These are phyloP conservation scores for Micronycteris hirsuta DNA, from an alignment of 2,113 vertebrate species.

Conservation along the genomic window DNA sequence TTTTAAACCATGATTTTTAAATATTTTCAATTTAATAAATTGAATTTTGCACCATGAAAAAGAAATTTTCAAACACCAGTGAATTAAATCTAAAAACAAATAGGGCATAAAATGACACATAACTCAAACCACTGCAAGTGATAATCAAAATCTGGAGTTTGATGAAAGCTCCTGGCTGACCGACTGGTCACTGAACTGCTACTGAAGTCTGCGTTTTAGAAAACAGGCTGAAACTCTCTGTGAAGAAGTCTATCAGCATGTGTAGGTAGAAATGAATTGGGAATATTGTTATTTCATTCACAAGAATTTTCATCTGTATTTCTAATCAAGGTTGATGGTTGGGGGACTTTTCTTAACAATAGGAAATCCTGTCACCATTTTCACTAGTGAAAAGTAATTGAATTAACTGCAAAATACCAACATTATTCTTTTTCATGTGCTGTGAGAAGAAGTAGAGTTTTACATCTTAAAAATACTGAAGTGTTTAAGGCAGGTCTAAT, in stretches of 20 bases:
- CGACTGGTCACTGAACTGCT: conserved; percentile 61
- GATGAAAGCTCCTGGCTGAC: conserved; percentile 51
- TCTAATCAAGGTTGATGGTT: conserved; percentile 64
- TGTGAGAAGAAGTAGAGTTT: conserved; percentile 62
- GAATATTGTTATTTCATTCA: conserved; percentile 65
- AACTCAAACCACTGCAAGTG: not conserved
- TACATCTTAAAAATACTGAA: conserved; percentile 42
- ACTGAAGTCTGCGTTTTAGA: conserved; percentile 64
- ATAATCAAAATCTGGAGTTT: conserved; percentile 39
- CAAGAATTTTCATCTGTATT: conserved; percentile 70
- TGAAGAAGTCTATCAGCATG: conserved; percentile 32
- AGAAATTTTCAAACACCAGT: not conserved
- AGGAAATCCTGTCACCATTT: conserved; percentile 73
- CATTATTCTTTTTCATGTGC: conserved; percentile 66
- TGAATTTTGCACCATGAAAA: not conserved
- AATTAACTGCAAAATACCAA: conserved; percentile 76
- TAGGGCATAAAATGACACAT: not conserved
- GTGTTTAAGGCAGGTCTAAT: conserved; percentile 74
- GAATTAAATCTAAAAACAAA: not conserved
- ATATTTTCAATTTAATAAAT: not conserved
- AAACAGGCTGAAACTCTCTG: conserved; percentile 23
- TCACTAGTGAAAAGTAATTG: conserved; percentile 76
- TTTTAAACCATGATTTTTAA: not conserved
- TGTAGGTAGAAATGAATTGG: not conserved
- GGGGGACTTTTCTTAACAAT: conserved; percentile 42